Evolutionary conservation across 2,113 vertebrate genomes (phyloP), one percentile per base, ranked within the genome.

Genomic region (Noturus placidus): DNA sequence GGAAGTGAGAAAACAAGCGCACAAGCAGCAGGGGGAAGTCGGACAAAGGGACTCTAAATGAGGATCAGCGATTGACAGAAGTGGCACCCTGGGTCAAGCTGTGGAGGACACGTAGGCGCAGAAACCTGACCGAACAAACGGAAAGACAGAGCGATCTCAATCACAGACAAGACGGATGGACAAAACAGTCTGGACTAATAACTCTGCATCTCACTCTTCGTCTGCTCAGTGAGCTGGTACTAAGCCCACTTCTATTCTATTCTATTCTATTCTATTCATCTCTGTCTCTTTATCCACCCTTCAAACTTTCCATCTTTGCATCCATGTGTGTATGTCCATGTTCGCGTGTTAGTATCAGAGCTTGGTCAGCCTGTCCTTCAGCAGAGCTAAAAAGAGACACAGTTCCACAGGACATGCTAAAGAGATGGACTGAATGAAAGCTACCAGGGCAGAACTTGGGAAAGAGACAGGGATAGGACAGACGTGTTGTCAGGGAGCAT

Each of bases 141-240:
- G 54, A 86, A 8, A 38, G 30, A 69, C 25, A 13, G 22, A 20
- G 11, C 22, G n/a, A 79, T 9, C 76, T 8, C 33, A 42, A 42
- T 59, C 57, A 27, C 59, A 46, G 56, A 52, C 20, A 11, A 72
- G 35, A 69, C 54, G 57, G 50, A 86, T 38, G 67, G 35, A 82
- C n/a, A 56, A 85, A 80, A 46, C 54, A 52, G 33, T 14, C 52
- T 42, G 83, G 69, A 76, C 83, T 72, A 35, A 4, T 50, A 50
- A 42, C 52, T 59, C 42, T 33, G 67, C 27, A 3, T 86, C 88
- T 91, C 80, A 84, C 74, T 86, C 86, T 15, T 56, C 83, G 59
- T n/a, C 54, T 77, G 67, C 38, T 63, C 42, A 57, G 50, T 56
- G 50, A 84, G 50, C 82, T 84, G 72, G 59, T 63, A 67, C 38